Evolutionary conservation across 2,113 vertebrate species (phyloP).

Genomic region (Haplochromis burtoni): DNA sequence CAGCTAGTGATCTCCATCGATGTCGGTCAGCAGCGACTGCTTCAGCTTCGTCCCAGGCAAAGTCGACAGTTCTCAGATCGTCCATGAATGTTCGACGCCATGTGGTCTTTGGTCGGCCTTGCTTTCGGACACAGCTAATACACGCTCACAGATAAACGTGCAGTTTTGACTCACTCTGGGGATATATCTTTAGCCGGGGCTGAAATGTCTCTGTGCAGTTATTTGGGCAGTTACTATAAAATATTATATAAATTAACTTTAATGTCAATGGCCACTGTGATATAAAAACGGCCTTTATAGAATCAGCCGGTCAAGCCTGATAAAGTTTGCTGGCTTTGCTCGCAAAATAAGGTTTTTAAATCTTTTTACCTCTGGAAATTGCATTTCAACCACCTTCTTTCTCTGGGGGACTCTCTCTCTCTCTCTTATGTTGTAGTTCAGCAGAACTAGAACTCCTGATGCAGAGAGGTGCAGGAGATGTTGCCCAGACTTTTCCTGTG

Average conservation of each 20-base stretch:
- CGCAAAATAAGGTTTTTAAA: background rate
- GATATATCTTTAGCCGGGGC: background rate
- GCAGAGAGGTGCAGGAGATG: background rate
- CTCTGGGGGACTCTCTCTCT: background rate
- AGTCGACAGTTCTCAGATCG: too few relatives aligned
- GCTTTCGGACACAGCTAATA: background rate
- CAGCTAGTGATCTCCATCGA: too few relatives aligned
- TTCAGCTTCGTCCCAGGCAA: too few relatives aligned
- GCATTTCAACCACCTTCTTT: background rate
- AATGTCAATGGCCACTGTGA: background rate
- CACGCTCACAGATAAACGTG: background rate
- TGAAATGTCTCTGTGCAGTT: background rate
- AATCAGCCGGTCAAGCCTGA: background rate
- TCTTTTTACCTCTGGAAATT: background rate
- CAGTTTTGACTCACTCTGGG: background rate
- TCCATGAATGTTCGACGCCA: too few relatives aligned
- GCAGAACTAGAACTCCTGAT: background rate
- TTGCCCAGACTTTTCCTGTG: background rate
- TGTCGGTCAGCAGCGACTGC: too few relatives aligned
- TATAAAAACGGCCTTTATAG: background rate
- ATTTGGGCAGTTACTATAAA: background rate
- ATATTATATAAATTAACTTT: background rate
- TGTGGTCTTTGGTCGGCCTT: too few relatives aligned
- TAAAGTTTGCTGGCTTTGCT: background rate
- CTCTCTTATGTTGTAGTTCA: background rate